Evolutionary conservation across 1,140 invertebrate species (phyloP), one percentile per base, ranked within the genome.

Genomic region (Trichomalopsis sarcophagae): DNA sequence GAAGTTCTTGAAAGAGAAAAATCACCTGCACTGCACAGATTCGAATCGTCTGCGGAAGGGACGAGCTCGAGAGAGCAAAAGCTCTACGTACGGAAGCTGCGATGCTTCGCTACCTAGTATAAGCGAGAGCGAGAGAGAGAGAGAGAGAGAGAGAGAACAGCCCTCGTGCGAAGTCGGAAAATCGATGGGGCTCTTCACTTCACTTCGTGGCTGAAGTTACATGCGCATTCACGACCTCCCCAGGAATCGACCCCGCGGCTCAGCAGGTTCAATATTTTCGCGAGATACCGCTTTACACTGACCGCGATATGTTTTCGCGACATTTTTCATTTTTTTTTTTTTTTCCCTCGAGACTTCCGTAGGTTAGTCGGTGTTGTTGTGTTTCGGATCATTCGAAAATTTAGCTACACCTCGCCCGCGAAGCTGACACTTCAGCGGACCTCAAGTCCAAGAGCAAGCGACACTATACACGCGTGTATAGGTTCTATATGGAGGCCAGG

Each of bases 111-210:
- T 17, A 14, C 17, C 73, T 36, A 36, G 73, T 13, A 36, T 13
- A 36, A 75, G 73, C 14, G 73, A 75, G 36, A 7, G 27, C 21
- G 30, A 84, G 47, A 66, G 3, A 5, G 71, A 40, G 5, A 40
- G 71, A 21, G 73, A 74, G 73, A 33, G 73, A 75, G 36, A 7
- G 27, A 44, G 30, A 84, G 47, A 66, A 27, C 66, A 27, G 40
- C 40, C 83, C 77, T 84, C 83, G 73, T 78, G 84, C 74, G 84
- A 85, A 85, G 84, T 85, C 84, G 84, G 81, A 85, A 87, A 82
- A 82, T 85, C 86, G 80, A 87, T 87, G 75, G 47, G 74, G 85
- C 77, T 83, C 81, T 86, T 86, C 81, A 83, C 85, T 82, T 86
- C 33, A 86, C 81, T 83, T 81, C 84, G 80, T 55, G 75, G 66